Conservation (phyloP, 1,140 invertebrate genomes). For the Conus betulinus region DNA sequence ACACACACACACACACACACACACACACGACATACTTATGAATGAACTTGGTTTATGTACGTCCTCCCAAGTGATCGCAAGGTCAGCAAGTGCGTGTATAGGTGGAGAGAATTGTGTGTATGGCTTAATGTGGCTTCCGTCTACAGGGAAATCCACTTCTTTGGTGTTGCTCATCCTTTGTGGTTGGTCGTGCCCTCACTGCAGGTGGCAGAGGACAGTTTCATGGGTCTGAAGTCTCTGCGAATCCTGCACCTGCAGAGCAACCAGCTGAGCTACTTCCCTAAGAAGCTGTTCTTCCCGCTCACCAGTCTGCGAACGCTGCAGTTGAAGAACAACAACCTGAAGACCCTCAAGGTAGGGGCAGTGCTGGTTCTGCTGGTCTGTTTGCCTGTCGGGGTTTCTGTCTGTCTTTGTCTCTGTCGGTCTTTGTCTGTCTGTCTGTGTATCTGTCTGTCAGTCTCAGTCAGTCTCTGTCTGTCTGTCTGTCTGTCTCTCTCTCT, state of each 20-base stretch:
- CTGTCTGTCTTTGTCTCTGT: too few species aligned
- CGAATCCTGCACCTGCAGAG: slow-evolving; percentile 51
- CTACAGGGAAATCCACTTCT: too few species aligned
- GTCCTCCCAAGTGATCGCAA: too few species aligned
- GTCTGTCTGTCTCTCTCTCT: too few species aligned
- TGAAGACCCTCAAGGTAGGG: slow-evolving; percentile 35
- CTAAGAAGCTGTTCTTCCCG: slow-evolving; percentile 51
- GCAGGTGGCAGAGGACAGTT: slow-evolving; percentile 44
- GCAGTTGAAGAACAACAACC: slow-evolving; percentile 59
- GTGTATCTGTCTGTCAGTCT: too few species aligned
- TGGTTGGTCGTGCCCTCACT: too few species aligned
- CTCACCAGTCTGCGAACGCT: slow-evolving; percentile 53
- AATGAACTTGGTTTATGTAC: not conserved
- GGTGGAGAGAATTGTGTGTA: not conserved
- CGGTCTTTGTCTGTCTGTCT: too few species aligned
- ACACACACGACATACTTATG: not conserved
- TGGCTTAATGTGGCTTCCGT: not conserved
- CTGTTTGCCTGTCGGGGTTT: not conserved
- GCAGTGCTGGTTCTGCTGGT: not conserved
- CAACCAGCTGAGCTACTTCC: slow-evolving; percentile 56
- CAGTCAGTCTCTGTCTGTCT: too few species aligned
- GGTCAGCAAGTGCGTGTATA: not conserved
- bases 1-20: not conserved
- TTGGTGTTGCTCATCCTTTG: too few species aligned
- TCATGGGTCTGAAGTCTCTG: slow-evolving; percentile 52